Evolutionary conservation across 2,888 invertebrate species (phyloP).

Genomic region (Sarcophaga subvicina): DNA sequence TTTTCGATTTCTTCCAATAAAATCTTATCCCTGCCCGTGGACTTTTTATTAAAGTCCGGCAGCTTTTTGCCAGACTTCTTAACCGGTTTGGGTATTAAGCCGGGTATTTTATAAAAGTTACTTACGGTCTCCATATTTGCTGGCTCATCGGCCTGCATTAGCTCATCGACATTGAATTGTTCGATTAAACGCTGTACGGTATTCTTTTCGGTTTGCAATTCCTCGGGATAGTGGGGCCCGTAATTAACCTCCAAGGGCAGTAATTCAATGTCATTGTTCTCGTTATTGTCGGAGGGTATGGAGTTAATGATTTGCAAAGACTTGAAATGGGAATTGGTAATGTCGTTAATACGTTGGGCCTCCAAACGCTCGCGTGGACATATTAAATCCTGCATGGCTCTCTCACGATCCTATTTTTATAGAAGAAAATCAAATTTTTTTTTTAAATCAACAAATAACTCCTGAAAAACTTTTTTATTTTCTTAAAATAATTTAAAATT

Average conservation of each 20-base stretch:
- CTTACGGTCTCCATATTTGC: constrained; percentile 61
- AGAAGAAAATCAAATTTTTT: neutral
- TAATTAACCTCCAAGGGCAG: constrained; percentile 74
- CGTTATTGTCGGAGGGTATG: constrained; percentile 80
- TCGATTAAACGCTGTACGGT: constrained; percentile 77
- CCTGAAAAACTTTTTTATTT: neutral
- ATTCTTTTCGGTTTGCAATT: constrained; percentile 74
- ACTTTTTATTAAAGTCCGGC: constrained; percentile 70
- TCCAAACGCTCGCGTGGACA: constrained; percentile 79
- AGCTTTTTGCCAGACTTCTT: constrained; percentile 79
- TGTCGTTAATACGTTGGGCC: constrained; percentile 79
- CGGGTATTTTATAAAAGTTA: constrained; percentile 74
- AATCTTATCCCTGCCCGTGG: constrained; percentile 38
- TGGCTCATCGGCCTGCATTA: constrained; percentile 80
- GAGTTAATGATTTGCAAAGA: constrained; percentile 80
- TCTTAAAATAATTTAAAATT: neutral
- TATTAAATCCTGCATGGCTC: constrained; percentile 76
- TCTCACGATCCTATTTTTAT: constrained; percentile 76
- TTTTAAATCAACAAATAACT: neutral
- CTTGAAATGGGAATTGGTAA: constrained; percentile 80
- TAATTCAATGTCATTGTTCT: constrained; percentile 80
- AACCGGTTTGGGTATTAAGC: constrained; percentile 78
- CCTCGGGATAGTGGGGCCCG: constrained; percentile 71
- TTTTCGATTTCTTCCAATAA: constrained; percentile 55
- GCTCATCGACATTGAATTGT: constrained; percentile 79